Conservation (phyloP, 2,113 vertebrate genomes). For the Tenrec ecaudatus region DNA sequence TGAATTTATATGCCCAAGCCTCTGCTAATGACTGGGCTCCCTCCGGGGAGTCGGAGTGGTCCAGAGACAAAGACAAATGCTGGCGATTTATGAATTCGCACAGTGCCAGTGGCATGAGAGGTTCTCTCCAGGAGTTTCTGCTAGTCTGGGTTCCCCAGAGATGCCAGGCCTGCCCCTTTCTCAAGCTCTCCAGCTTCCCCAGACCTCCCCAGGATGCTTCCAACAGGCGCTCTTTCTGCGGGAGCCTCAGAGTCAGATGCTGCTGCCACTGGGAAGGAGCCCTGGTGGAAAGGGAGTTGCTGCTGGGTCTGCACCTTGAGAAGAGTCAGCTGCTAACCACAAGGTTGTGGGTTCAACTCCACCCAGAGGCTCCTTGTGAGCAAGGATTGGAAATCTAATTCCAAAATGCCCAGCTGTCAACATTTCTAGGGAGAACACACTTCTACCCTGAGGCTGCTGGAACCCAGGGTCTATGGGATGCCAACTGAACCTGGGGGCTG, state of each 20-base stretch:
- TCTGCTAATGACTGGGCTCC: rapidly evolving
- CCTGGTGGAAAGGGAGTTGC: neutral
- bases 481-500: neutral
- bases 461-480: neutral
- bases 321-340: neutral
- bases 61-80: neutral
- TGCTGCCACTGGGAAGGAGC: neutral
- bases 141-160: rapidly evolving
- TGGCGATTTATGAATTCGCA: neutral
- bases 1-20: no score
- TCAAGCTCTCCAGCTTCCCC: no score
- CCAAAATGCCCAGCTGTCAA: neutral
- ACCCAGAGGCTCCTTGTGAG: neutral
- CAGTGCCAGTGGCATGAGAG: neutral
- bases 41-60: rapidly evolving
- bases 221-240: neutral
- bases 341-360: neutral
- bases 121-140: neutral
- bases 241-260: neutral
- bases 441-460: neutral
- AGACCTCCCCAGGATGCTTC: neutral
- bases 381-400: neutral
- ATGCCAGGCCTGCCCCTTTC: no score
- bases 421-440: neutral
- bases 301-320: neutral